Conservation (phyloP, 2,797 vertebrate species). For the Ibycter americanus region DNA sequence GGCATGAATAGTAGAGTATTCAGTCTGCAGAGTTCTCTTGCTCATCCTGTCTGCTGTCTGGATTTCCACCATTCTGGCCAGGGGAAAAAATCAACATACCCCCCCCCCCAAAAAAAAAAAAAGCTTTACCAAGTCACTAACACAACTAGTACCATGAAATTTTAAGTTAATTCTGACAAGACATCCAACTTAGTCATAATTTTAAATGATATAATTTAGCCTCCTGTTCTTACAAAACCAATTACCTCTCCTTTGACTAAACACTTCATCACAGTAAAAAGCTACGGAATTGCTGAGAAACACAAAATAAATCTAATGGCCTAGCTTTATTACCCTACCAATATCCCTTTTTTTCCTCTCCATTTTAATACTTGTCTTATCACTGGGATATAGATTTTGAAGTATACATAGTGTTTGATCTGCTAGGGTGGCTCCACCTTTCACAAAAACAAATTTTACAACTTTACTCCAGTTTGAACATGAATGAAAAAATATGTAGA, state of each 20-base stretch:
- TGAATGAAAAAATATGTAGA: not conserved
- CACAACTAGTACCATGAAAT: not conserved
- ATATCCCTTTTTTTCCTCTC: rapidly evolving
- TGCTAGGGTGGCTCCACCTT: not conserved
- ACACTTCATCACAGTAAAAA: not conserved
- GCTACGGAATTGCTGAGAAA: not conserved
- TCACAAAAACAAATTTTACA: not conserved
- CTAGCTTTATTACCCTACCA: not conserved
- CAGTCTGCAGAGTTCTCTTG: not conserved
- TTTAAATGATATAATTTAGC: not conserved
- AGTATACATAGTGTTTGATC: not conserved
- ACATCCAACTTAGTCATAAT: not conserved
- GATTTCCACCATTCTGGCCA: not conserved
- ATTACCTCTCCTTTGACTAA: not conserved
- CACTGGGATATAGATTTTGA: not conserved
- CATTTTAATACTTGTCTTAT: not conserved
- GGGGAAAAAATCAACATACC: not conserved
- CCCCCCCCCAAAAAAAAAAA: not conserved
- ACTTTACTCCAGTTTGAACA: not conserved
- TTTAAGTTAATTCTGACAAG: not conserved
- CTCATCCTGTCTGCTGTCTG: not conserved
- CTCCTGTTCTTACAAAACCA: not conserved
- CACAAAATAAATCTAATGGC: not conserved
- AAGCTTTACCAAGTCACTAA: not conserved
- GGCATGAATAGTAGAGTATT: not conserved